Percentiles rank a stretch among this genome's conserved stretches.
Evolutionary conservation across 2,888 invertebrate species (phyloP).

Genomic region (Aleiodes alternator): DNA sequence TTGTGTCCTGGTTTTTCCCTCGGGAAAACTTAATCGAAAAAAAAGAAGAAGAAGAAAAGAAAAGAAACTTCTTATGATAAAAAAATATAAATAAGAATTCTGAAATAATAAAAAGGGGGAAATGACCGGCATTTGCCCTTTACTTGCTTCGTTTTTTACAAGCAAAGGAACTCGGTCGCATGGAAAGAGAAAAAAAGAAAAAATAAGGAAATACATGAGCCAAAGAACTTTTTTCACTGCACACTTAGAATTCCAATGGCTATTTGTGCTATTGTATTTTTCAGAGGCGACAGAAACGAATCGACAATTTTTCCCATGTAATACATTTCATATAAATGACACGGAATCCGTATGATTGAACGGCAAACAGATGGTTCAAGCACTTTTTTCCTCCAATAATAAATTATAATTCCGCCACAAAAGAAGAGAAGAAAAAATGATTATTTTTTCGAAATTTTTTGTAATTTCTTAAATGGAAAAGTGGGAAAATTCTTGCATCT

Average conservation of each 20-base stretch:
- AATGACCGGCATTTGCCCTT: neutral
- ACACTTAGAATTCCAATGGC: conserved; percentile 6
- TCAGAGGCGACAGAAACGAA: neutral
- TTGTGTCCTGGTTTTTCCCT: conserved; percentile 11
- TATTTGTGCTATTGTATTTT: neutral
- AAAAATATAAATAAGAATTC: neutral
- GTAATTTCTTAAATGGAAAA: no score
- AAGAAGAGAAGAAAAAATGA: no score
- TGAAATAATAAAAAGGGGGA: neutral
- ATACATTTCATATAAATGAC: neutral
- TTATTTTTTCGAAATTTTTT: no score
- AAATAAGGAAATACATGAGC: neutral
- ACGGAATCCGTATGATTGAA: neutral
- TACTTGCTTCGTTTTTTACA: neutral
- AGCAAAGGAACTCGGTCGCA: conserved; percentile 5
- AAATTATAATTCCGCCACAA: no score
- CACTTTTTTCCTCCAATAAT: no score
- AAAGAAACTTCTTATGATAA: neutral
- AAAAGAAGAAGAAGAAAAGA: neutral
- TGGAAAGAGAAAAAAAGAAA: neutral
- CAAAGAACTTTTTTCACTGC: neutral
- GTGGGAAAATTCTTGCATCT: no score
- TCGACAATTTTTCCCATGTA: conserved; percentile 5
- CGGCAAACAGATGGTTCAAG: neutral
- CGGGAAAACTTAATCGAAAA: neutral